Conservation (phyloP, 2,797 vertebrate genomes). For the Huso huso region DNA sequence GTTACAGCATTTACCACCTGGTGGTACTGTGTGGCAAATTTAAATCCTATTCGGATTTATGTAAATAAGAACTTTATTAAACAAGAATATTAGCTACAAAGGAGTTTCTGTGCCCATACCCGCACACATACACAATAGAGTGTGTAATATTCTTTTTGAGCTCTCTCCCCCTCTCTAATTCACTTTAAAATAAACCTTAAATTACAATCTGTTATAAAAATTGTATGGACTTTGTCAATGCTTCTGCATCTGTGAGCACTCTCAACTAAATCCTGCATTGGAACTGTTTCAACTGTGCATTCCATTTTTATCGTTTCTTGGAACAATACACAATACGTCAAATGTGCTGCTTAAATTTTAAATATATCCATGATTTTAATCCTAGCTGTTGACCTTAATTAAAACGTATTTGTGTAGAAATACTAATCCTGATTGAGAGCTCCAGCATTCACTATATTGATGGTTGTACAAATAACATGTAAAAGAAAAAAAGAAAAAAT, state of each 20-base stretch:
- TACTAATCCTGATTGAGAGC: conserved; percentile 14
- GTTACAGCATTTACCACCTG: too few species aligned
- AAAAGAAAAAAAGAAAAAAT: conserved; percentile 5
- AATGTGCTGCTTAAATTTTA: conserved; percentile 11
- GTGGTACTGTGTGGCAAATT: too few species aligned
- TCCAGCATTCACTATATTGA: conserved; percentile 18
- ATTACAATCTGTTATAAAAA: background rate
- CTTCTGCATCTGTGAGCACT: background rate
- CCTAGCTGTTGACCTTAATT: conserved; percentile 21
- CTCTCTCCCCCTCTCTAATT: background rate
- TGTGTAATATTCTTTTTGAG: background rate
- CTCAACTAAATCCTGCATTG: conserved; percentile 2
- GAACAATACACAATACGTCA: conserved; percentile 15
- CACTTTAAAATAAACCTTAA: background rate
- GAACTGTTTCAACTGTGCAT: background rate
- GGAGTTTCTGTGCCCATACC: too few species aligned
- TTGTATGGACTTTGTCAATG: background rate
- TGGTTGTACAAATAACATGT: conserved; percentile 11
- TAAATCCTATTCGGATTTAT: too few species aligned
- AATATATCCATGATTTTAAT: conserved; percentile 18
- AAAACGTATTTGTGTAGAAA: conserved; percentile 11
- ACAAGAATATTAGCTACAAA: too few species aligned
- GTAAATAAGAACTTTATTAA: too few species aligned
- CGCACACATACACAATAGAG: too few species aligned
- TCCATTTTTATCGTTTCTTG: background rate